phyloP scores from a whole-genome alignment of 1,140 invertebrate genomes.

The Araneus ventricosus region DNA sequence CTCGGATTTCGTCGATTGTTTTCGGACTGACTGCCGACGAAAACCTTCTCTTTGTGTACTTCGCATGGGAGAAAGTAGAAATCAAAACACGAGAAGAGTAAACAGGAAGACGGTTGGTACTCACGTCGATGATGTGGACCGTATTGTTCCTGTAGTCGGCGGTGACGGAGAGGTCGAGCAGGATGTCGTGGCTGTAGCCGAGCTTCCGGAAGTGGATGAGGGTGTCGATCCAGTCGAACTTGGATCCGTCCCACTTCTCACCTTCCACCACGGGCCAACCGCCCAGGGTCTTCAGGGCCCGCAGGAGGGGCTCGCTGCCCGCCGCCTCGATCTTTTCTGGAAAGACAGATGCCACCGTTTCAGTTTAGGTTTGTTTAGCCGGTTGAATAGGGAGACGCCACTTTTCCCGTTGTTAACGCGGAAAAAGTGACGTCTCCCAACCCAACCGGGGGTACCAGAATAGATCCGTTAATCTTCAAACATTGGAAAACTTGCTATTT shows the following conservation, averaged over 20 bases:
- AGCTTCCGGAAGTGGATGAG: constrained; percentile 88
- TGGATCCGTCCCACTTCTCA: constrained; percentile 86
- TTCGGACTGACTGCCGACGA: no score
- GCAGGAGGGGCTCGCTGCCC: constrained; percentile 83
- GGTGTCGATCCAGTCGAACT: constrained; percentile 90
- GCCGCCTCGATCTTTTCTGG: constrained; percentile 75
- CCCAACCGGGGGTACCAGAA: no score
- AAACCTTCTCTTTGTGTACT: no score
- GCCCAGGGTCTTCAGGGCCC: constrained; percentile 87
- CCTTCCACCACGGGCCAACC: constrained; percentile 94
- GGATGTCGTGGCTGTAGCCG: constrained; percentile 94
- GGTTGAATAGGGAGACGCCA: no score
- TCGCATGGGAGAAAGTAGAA: no score
- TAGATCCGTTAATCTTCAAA: no score
- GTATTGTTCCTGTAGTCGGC: constrained; percentile 93
- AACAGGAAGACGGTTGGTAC: constrained; percentile 78
- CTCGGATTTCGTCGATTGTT: no score
- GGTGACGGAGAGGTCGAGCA: constrained; percentile 94
- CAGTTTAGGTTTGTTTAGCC: no score
- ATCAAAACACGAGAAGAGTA: not conserved
- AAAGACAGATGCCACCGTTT: not conserved
- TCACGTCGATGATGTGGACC: constrained; percentile 91
- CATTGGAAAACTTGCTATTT: no score
- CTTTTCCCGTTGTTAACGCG: no score
- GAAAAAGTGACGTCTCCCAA: no score